Percentiles rank a stretch among this genome's conserved stretches.
Conservation (phyloP, 2,113 vertebrate genomes). For the Tachycineta bicolor region DNA sequence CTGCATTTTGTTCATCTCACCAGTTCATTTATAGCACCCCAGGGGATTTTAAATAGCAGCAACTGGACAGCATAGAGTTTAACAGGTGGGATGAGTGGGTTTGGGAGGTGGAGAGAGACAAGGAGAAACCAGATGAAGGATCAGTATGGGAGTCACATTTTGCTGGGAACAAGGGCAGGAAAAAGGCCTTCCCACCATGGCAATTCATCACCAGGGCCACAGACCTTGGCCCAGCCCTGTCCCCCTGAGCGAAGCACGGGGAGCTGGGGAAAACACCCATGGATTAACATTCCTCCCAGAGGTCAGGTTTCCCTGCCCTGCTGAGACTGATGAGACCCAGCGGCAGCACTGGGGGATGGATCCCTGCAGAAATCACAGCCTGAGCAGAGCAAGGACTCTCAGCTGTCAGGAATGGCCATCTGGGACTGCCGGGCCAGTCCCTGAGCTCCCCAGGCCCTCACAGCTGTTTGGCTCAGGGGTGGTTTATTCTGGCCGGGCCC, state of each 20-base stretch:
- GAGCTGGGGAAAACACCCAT: neutral
- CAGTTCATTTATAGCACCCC: neutral
- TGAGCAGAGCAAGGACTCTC: constrained; percentile 46
- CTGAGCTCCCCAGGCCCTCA: neutral
- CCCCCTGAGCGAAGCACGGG: accelerated
- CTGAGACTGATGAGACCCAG: constrained; percentile 71
- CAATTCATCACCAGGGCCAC: neutral
- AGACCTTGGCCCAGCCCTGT: neutral
- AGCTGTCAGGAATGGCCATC: constrained; percentile 70
- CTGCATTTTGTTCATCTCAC: neutral
- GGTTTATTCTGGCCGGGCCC: neutral
- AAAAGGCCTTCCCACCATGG: neutral
- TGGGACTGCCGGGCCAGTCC: constrained; percentile 58
- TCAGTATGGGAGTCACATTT: neutral
- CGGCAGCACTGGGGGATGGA: neutral
- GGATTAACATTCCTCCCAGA: neutral
- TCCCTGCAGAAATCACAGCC: neutral
- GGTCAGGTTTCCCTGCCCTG: constrained; percentile 31
- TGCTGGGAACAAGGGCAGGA: neutral
- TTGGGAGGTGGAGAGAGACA: neutral
- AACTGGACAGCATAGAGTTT: neutral
- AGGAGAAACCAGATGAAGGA: neutral
- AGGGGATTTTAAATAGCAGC: constrained; percentile 18
- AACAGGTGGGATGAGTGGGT: constrained; percentile 1
- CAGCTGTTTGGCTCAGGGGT: constrained; percentile 47